These are phyloP conservation scores for Cyclophora punctaria DNA, from an alignment of 2,888 invertebrate species.

Conservation along the genomic window DNA sequence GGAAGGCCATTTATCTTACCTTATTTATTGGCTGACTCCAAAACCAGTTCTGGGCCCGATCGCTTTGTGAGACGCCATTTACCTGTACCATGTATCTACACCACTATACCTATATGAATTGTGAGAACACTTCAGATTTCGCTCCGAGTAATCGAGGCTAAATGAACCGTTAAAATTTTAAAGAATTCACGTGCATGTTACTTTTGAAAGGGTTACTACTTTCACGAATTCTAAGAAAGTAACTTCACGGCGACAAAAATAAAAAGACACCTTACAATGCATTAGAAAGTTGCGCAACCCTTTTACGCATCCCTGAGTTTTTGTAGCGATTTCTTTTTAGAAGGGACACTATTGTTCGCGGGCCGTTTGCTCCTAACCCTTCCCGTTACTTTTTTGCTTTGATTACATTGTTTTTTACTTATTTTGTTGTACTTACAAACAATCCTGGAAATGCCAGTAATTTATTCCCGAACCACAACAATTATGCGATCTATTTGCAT, in stretches of 20 bases:
- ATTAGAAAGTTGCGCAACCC: constrained; percentile 75
- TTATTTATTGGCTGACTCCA: constrained; percentile 70
- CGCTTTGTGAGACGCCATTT: constrained; percentile 46
- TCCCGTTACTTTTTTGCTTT: constrained; percentile 59
- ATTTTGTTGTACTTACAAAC: constrained; percentile 35
- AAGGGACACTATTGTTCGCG: constrained; percentile 56
- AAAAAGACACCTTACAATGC: constrained; percentile 64
- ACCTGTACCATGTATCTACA: constrained; percentile 44
- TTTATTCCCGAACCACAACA: constrained; percentile 12
- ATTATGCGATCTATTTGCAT: constrained; percentile 21
- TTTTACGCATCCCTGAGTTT: constrained; percentile 56
- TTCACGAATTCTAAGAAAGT: constrained; percentile 62
- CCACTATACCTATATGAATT: constrained; percentile 31
- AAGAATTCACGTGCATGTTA: constrained; percentile 27
- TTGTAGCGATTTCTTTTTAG: constrained; percentile 55
- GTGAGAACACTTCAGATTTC: constrained; percentile 30
- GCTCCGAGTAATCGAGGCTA: constrained; percentile 36
- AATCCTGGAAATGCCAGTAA: constrained; percentile 11
- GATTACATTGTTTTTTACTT: constrained; percentile 45
- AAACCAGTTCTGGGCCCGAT: constrained; percentile 63
- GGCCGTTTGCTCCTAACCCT: constrained; percentile 64
- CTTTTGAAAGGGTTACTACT: constrained; percentile 51
- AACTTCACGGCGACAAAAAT: constrained; percentile 32
- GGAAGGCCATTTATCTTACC: constrained; percentile 71
- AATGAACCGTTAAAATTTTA: constrained; percentile 37